Conservation (phyloP, 2,888 invertebrate species). For the Chloromyia formosa region DNA sequence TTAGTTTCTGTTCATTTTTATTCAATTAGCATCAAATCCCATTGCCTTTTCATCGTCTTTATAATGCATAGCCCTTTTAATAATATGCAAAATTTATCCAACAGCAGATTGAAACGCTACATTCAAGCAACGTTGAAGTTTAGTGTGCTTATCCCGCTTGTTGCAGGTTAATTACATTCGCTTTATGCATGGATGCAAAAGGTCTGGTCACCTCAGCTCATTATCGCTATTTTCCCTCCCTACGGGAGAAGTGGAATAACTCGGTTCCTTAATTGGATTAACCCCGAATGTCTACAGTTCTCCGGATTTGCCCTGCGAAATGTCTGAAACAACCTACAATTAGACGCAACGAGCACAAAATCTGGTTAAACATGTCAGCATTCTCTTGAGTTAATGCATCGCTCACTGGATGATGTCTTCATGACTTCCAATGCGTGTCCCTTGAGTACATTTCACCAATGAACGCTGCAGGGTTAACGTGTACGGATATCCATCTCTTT, state of each 20-base stretch:
- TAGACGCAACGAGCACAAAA: too few relatives aligned
- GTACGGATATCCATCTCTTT: not conserved
- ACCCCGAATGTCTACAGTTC: too few relatives aligned
- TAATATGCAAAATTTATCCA: slow-evolving; percentile 43
- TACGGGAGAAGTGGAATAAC: not conserved
- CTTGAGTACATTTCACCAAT: too few relatives aligned
- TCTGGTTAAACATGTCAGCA: too few relatives aligned
- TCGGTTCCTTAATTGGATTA: not conserved
- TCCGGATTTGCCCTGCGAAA: too few relatives aligned
- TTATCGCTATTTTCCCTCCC: slow-evolving; percentile 33
- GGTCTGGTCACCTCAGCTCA: slow-evolving; percentile 36
- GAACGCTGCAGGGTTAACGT: not conserved
- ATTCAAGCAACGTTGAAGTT: not conserved
- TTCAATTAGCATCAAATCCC: slow-evolving; percentile 41
- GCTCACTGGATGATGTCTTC: too few relatives aligned
- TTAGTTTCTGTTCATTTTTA: slow-evolving; percentile 35
- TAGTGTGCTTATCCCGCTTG: slow-evolving; percentile 20
- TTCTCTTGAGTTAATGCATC: too few relatives aligned
- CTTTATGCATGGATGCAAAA: slow-evolving; percentile 39
- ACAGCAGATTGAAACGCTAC: slow-evolving; percentile 27
- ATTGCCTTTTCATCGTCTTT: slow-evolving; percentile 30
- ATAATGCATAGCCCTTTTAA: slow-evolving; percentile 36
- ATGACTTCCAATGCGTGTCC: too few relatives aligned
- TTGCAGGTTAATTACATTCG: slow-evolving; percentile 34
- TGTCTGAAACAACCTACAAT: too few relatives aligned